Evolutionary conservation across 2,797 vertebrate species (phyloP), one percentile per base, ranked within the genome.

Genomic region (Lithobates pipiens): DNA sequence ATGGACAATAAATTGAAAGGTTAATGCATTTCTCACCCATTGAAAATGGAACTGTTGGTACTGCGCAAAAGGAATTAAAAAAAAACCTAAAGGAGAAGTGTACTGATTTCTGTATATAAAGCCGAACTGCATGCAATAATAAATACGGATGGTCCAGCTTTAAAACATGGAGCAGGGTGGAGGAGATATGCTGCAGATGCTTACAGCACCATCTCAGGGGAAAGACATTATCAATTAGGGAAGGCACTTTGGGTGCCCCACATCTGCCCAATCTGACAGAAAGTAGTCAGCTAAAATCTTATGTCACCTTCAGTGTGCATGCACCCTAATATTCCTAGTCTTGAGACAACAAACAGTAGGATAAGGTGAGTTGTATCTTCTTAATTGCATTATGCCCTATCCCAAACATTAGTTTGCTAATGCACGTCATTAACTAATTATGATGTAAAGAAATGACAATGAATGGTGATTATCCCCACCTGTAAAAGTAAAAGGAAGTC

Each of bases 401-500:
- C 25, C 25, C 36, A 68, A 72, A 72, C 27, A 44, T 77, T 82
- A 70, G 21, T 39, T 76, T 83, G 25, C 69, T 78, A 50, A 82
- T 74, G 25, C 69, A 54, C 69, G 29, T 73, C 82, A 86, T 86
- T 86, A 86, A 50, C 75, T 76, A 82, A 83, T 78, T 73, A 67
- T 67, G n/a, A 65, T 36, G 50, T 69, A 25, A 70, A 80, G 34
- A 25, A 15, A 36, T 36, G 80, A 16, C 54, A 70, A n/a, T 77
- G 36, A 77, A 73, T 61, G 65, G 32, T 72, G 74, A 18, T 65
- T 68, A 75, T 72, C 68, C 74, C 36, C 10, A 82, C 63, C 8
- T n/a, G 39, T 65, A 86, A 82, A 83, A 86, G 85, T 86, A 86
- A 86, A 83, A 86, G 85, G 80, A 82, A 77, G 32, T 74, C 54